Conservation (phyloP, 2,888 invertebrate genomes). For the Eilema caniola region DNA sequence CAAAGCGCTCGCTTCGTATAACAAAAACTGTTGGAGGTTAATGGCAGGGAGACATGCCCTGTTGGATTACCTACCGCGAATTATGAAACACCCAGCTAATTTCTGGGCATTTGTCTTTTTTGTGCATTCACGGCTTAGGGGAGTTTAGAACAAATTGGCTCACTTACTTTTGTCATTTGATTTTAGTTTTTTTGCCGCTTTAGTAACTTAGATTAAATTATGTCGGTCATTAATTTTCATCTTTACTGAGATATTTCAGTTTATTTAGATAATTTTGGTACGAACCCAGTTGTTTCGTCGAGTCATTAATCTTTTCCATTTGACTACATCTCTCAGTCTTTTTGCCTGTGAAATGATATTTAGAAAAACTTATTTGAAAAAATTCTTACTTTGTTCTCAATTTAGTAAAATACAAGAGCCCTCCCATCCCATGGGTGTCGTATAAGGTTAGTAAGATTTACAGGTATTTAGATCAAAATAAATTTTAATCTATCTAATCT, state of each 20-base stretch:
- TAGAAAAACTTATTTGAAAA: neutral
- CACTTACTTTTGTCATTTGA: constrained; percentile 47
- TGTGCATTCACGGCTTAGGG: constrained; percentile 56
- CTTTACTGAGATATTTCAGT: neutral
- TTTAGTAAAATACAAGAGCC: neutral
- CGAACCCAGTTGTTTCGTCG: constrained; percentile 9
- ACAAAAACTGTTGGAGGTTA: constrained; percentile 77
- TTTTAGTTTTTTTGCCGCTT: constrained; percentile 45
- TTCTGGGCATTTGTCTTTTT: constrained; percentile 65
- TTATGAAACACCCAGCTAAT: constrained; percentile 65
- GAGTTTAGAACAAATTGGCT: constrained; percentile 46
- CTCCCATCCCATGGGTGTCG: too few relatives aligned
- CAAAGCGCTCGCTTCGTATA: constrained; percentile 68
- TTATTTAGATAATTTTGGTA: constrained; percentile 6
- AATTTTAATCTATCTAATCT: too few relatives aligned
- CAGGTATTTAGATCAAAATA: too few relatives aligned
- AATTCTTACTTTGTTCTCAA: neutral
- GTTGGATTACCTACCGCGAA: constrained; percentile 68
- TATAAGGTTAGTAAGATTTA: too few relatives aligned
- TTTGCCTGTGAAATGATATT: neutral
- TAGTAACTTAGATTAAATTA: constrained; percentile 11
- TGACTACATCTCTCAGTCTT: neutral
- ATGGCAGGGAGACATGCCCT: constrained; percentile 68
- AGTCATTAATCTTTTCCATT: constrained; percentile 15
- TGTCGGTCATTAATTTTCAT: neutral